A percentile compares a stretch with the other conserved stretches of the same genome.
phyloP scores from a whole-genome alignment of 2,888 invertebrate genomes.

The Drosophila barbarae region DNA sequence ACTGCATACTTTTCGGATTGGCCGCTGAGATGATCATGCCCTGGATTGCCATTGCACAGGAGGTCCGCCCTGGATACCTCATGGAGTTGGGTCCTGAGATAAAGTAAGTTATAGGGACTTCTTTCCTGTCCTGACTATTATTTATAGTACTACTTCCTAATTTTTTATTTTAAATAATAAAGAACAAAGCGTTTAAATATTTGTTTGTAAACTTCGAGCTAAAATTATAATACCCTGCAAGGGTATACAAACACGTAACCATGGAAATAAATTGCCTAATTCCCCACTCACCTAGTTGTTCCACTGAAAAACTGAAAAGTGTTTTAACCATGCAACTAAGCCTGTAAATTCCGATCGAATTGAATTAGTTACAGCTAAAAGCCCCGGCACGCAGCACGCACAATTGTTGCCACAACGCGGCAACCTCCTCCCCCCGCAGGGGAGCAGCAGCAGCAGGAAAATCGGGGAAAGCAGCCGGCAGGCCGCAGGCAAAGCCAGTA shows the following conservation, averaged over 20 bases:
- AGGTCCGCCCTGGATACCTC: too few species aligned
- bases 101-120: too few species aligned
- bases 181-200: too few species aligned
- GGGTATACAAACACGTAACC: background rate
- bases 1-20: background rate
- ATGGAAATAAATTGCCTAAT: conserved; percentile 17
- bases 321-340: conserved; percentile 29
- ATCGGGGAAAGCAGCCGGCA: background rate
- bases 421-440: background rate
- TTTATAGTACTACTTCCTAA: too few species aligned
- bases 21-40: background rate
- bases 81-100: background rate
- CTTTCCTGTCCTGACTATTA: too few species aligned
- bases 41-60: background rate
- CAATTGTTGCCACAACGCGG: conserved; percentile 20
- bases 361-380: conserved; percentile 40
- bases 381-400: conserved; percentile 24
- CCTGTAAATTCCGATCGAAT: conserved; percentile 36
- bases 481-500: conserved; percentile 32
- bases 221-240: background rate
- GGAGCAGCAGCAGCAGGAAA: background rate
- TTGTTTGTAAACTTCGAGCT: background rate
- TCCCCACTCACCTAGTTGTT: conserved; percentile 19
- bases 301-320: conserved; percentile 20
- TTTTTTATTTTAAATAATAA: too few species aligned